A percentile compares a stretch with the other conserved stretches of the same genome.
Conservation (phyloP, 1,140 invertebrate genomes). For the Dinoponera quadriceps region DNA sequence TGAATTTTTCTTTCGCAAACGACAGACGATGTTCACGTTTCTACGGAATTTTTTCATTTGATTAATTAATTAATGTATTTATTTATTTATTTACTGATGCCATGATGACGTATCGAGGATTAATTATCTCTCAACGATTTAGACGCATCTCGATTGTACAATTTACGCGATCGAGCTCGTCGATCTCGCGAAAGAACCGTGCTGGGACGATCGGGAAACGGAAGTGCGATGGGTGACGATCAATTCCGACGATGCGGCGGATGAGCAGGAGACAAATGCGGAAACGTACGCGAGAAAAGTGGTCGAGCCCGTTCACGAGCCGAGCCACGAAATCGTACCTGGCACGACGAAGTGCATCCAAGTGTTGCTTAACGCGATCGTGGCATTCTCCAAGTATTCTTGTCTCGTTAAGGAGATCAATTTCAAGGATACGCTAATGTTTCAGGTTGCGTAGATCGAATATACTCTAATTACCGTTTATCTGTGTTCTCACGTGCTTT, state of each 20-base stretch:
- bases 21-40: neutral
- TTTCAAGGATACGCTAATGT: constrained; percentile 79
- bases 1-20: neutral
- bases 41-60: neutral
- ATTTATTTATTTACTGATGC: too few relatives aligned
- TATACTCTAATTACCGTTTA: neutral
- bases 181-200: constrained; percentile 1
- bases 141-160: constrained; percentile 72
- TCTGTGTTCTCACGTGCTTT: neutral
- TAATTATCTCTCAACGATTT: constrained; percentile 12
- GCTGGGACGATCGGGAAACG: constrained; percentile 77
- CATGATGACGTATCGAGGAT: neutral
- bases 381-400: constrained; percentile 72
- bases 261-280: neutral
- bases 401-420: constrained; percentile 72
- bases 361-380: constrained; percentile 69
- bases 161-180: constrained; percentile 65
- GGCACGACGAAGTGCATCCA: constrained; percentile 64
- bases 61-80: neutral
- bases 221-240: constrained; percentile 68
- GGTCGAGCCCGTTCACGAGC: constrained; percentile 65
- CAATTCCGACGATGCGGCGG: neutral
- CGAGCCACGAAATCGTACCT: constrained; percentile 65
- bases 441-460: constrained; percentile 68
- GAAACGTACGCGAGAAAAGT: constrained; percentile 62